phyloP scores from a whole-genome alignment of 2,888 invertebrate species.

The Idaea biselata region DNA sequence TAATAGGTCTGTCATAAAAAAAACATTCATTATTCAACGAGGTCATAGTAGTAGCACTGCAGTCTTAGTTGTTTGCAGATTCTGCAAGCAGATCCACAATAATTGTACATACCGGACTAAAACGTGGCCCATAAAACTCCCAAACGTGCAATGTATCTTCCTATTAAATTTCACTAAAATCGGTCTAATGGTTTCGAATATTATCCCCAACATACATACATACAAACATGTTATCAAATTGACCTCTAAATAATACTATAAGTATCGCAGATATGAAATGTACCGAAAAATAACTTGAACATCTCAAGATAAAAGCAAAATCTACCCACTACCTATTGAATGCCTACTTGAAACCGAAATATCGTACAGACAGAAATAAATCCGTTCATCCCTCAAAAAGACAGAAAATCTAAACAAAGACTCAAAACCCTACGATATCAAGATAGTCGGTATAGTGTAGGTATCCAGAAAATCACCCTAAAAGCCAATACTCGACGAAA shows the following conservation, averaged over 20 bases:
- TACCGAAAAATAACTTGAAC: background rate
- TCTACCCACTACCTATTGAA: background rate
- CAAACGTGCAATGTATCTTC: no score
- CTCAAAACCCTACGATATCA: background rate
- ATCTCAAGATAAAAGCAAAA: background rate
- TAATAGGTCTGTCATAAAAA: no score
- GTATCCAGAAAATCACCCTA: conserved; percentile 2
- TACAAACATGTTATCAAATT: background rate
- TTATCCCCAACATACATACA: background rate
- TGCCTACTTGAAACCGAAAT: background rate
- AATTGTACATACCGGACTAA: background rate
- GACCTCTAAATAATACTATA: background rate
- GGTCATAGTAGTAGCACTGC: no score
- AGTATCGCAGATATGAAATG: background rate
- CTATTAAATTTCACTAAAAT: no score
- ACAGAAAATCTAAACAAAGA: background rate
- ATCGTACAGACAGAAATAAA: background rate
- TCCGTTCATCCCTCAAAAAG: background rate
- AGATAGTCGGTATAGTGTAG: background rate
- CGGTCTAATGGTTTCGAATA: no score
- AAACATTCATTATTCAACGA: no score
- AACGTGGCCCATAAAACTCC: no score
- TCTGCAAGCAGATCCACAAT: background rate
- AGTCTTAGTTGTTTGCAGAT: no score
- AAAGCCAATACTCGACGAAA: background rate